Conservation (phyloP, 2,888 invertebrate species). For the Pachycephus smyrnensis region DNA sequence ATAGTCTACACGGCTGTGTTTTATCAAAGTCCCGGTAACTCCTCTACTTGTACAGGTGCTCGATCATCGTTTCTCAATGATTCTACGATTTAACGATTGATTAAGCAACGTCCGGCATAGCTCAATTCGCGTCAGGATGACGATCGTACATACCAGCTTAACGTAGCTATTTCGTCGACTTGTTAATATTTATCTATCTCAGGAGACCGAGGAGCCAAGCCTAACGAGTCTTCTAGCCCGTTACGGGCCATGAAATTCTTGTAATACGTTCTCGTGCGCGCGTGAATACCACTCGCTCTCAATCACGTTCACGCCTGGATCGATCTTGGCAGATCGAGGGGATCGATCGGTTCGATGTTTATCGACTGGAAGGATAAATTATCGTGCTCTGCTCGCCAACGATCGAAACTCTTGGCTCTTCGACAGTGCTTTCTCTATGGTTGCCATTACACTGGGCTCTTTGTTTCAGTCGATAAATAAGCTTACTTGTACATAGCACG, state of each 20-base stretch:
- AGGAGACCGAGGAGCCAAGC: neutral
- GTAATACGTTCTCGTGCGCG: neutral
- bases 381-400: neutral
- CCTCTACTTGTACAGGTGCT: conserved; percentile 11
- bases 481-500: neutral
- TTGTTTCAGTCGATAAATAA: neutral
- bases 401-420: neutral
- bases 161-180: neutral
- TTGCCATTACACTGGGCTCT: conserved; percentile 9
- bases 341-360: neutral
- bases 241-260: neutral
- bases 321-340: neutral
- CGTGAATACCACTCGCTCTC: neutral
- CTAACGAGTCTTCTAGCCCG: neutral
- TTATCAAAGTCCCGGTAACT: conserved; percentile 36
- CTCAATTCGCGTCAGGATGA: too few relatives aligned
- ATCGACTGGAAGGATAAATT: neutral
- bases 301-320: neutral
- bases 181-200: neutral
- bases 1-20: neutral
- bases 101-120: conserved; percentile 21
- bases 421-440: conserved; percentile 8
- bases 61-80: conserved; percentile 34
- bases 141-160: neutral
- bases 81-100: conserved; percentile 34